Conservation (phyloP, 2,888 invertebrate genomes). For the Dilophus febrilis region DNA sequence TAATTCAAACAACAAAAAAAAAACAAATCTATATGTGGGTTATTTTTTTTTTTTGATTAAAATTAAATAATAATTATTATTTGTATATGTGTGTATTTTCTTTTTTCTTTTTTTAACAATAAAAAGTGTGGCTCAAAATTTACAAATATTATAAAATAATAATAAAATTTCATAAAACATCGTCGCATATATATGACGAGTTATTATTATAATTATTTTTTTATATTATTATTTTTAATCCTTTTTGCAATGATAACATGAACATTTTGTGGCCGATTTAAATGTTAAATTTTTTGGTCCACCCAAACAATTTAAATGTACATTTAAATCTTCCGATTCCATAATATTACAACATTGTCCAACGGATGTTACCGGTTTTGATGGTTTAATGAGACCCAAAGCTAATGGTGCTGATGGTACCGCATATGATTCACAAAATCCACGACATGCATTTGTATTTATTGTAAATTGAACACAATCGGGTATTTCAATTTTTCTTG, state of each 20-base stretch:
- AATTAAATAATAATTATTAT: no score
- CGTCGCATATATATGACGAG: no score
- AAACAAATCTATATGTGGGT: no score
- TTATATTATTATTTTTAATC: no score
- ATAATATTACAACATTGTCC: slow-evolving; percentile 83
- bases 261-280: slow-evolving; percentile 66
- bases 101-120: no score
- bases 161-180: no score
- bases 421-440: slow-evolving; percentile 76
- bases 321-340: slow-evolving; percentile 70
- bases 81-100: no score
- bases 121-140: no score
- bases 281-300: slow-evolving; percentile 62
- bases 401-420: slow-evolving; percentile 44
- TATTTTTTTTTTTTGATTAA: no score
- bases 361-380: slow-evolving; percentile 54
- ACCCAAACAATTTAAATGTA: slow-evolving; percentile 59
- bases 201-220: no score
- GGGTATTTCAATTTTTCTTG: slow-evolving; percentile 62
- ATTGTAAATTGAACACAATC: slow-evolving; percentile 72
- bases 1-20: no score
- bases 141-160: no score
- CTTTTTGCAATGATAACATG: slow-evolving; percentile 77
- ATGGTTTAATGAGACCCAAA: slow-evolving; percentile 24
- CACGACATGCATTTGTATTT: slow-evolving; percentile 74